A percentile compares a stretch with the other conserved stretches of the same genome.
Evolutionary conservation across 2,797 vertebrate genomes (phyloP).

Genomic region (Distichodus sexfasciatus): DNA sequence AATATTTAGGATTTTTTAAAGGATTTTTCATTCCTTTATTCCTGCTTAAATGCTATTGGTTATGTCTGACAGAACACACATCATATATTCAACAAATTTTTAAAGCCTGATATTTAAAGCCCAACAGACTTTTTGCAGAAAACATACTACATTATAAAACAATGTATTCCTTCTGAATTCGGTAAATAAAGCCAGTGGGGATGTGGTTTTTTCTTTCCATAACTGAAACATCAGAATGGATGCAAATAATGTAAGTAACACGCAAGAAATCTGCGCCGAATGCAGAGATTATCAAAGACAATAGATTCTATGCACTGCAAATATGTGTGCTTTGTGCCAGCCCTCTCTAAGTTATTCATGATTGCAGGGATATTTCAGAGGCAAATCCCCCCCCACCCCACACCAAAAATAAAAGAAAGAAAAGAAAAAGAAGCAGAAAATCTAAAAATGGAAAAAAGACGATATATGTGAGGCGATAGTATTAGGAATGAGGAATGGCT

Average conservation of each 20-base stretch:
- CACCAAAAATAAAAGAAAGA: constrained; percentile 24
- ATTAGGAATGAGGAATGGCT: too few species aligned
- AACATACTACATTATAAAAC: not conserved
- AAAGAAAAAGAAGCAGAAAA: not conserved
- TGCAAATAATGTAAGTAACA: not conserved
- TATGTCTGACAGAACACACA: too few species aligned
- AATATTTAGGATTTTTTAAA: too few species aligned
- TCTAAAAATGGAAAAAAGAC: not conserved
- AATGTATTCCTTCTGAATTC: not conserved
- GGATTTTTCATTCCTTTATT: too few species aligned
- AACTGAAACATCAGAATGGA: not conserved
- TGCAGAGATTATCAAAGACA: constrained; percentile 25
- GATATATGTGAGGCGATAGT: too few species aligned
- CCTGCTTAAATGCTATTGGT: too few species aligned
- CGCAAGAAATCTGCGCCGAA: not conserved
- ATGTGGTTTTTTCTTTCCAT: not conserved
- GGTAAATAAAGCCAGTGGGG: not conserved
- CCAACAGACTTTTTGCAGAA: not conserved
- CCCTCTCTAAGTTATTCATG: constrained; percentile 64
- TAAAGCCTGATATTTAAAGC: too few species aligned
- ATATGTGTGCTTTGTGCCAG: constrained; percentile 43
- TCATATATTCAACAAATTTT: too few species aligned
- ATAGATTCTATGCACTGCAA: not conserved
- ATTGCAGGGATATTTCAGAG: constrained; percentile 47
- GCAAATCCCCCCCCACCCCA: constrained; percentile 34